phyloP scores from a whole-genome alignment of 2,888 invertebrate species.

The Ferdinandea cuprea region DNA sequence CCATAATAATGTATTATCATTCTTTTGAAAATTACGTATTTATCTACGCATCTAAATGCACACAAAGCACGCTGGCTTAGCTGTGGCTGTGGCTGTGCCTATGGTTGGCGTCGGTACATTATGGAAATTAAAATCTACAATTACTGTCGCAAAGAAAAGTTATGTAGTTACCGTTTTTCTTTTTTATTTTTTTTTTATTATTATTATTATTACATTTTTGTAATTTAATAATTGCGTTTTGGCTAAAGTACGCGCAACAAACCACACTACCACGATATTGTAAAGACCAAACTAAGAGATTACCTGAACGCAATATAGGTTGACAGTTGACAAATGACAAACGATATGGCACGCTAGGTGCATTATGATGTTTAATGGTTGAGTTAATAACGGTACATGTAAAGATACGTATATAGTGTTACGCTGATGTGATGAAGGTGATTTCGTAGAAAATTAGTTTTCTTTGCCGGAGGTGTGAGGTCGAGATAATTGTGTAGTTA shows the following conservation, averaged over 20 bases:
- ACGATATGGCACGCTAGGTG: constrained; percentile 31
- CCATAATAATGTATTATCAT: constrained; percentile 23
- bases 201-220: too few species aligned
- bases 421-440: constrained; percentile 16
- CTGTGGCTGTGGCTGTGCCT: too few species aligned
- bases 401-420: too few species aligned
- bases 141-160: constrained; percentile 18
- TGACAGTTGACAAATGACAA: constrained; percentile 53
- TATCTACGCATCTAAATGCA: constrained; percentile 52
- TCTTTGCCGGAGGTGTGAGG: not conserved
- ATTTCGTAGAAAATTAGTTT: constrained; percentile 3
- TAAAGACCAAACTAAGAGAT: constrained; percentile 19
- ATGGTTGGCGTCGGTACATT: constrained; percentile 14
- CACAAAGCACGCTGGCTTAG: too few species aligned
- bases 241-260: constrained; percentile 30
- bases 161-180: constrained; percentile 20
- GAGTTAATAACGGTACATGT: constrained; percentile 38
- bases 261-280: constrained; percentile 23
- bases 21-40: constrained; percentile 5
- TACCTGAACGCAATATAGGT: constrained; percentile 15
- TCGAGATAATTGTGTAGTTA: too few species aligned
- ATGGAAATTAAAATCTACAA: constrained; percentile 39
- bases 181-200: constrained; percentile 11
- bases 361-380: constrained; percentile 3
- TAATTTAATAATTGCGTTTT: constrained; percentile 45